These are phyloP conservation scores for Colossoma macropomum DNA, from an alignment of 2,113 vertebrate species.

Conservation along the genomic window DNA sequence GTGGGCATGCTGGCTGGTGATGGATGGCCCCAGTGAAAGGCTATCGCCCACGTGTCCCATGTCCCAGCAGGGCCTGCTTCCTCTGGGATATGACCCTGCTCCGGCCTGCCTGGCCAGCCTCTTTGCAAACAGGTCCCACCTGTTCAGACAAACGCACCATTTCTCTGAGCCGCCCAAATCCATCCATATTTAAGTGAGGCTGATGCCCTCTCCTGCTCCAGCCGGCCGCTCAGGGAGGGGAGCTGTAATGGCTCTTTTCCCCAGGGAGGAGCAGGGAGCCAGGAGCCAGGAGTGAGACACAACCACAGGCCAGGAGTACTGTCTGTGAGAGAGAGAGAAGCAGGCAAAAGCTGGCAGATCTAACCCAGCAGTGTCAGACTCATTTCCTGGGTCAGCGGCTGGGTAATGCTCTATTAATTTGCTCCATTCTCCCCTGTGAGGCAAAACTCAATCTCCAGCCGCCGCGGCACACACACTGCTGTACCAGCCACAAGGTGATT, in stretches of 20 bases:
- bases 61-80: slow-evolving; percentile 2
- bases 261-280: slow-evolving; percentile 45
- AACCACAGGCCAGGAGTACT: slow-evolving; percentile 28
- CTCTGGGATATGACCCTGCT: slow-evolving; percentile 49
- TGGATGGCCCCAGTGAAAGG: slow-evolving; percentile 14
- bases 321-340: slow-evolving; percentile 39
- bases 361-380: slow-evolving; percentile 82
- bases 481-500: slow-evolving; percentile 89
- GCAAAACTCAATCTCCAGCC: slow-evolving; percentile 93
- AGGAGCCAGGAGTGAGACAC: slow-evolving; percentile 36
- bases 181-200: slow-evolving; percentile 60
- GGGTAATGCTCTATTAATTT: slow-evolving; percentile 99
- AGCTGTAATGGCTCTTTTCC: slow-evolving; percentile 58
- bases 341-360: slow-evolving; percentile 64
- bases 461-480: slow-evolving; percentile 71
- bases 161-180: slow-evolving; percentile 50
- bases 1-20: neutral
- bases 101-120: neutral
- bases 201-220: slow-evolving; percentile 54
- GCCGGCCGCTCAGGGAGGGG: slow-evolving; percentile 29
- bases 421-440: slow-evolving; percentile 92
- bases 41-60: slow-evolving; percentile 27
- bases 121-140: slow-evolving; percentile 44
- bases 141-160: slow-evolving; percentile 44
- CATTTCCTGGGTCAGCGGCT: slow-evolving; percentile 95